Percentiles rank a stretch among this genome's conserved stretches.
These are phyloP conservation scores for Brachionus plicatilis DNA, from an alignment of 1,140 invertebrate species.

Conservation along the genomic window DNA sequence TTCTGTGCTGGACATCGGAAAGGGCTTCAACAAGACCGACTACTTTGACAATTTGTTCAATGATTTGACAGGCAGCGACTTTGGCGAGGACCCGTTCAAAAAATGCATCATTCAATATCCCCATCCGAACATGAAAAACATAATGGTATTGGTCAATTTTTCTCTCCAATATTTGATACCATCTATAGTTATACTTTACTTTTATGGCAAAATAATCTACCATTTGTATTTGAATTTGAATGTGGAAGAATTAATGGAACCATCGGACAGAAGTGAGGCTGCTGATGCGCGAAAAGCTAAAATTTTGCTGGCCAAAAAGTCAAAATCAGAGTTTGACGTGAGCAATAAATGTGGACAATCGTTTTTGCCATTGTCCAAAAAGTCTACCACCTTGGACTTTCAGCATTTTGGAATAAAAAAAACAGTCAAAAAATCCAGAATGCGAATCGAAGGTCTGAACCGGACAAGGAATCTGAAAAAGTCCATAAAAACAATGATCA, in stretches of 20 bases:
- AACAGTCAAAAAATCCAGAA: not conserved
- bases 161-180: constrained; percentile 30
- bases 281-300: not conserved
- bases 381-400: not conserved
- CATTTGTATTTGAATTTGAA: constrained; percentile 41
- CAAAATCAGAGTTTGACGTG: not conserved
- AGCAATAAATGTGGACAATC: not conserved
- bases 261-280: not conserved
- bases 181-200: constrained; percentile 35
- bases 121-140: constrained; percentile 14
- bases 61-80: not conserved
- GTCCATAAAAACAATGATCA: constrained; percentile 55
- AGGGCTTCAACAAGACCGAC: not conserved
- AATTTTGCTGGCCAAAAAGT: not conserved
- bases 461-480: constrained; percentile 33
- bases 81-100: constrained; percentile 35
- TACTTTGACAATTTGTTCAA: not conserved
- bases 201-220: constrained; percentile 39
- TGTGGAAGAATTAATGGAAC: constrained; percentile 38
- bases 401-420: not conserved
- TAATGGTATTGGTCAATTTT: constrained; percentile 38
- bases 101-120: constrained; percentile 29
- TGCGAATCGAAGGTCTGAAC: constrained; percentile 28
- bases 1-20: not conserved
- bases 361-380: not conserved